Evolutionary conservation across 2,113 vertebrate genomes (phyloP), one percentile per base, ranked within the genome.

Genomic region (Rhinopithecus roxellana): DNA sequence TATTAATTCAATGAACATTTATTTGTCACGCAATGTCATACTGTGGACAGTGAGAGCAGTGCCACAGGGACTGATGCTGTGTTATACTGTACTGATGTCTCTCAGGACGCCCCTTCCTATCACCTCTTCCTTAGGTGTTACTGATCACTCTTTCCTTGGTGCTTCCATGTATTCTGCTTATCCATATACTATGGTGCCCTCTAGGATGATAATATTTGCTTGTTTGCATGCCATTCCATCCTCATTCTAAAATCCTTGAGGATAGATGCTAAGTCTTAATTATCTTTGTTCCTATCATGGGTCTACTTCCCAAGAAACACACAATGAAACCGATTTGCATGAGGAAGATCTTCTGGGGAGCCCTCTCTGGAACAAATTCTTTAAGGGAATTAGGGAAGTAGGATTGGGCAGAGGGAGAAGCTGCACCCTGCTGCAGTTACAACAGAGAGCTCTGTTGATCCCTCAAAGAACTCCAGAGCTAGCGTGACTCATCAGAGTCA

Each of bases 381-480:
- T 38, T 27, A 55, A 32, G 18, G 4, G 3, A 17, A 6, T 64
- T 45, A 50, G 5, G 20, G 3, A 48, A 64, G 4, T 2, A 0
- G 30, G 17, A 61, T 10, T 27, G 27, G 10, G 13, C 10, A 27
- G 48, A 89, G 18, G 1, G 43, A 77, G 8, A 43, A 3, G 2
- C 6, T 55, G 5, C 43, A 64, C 13, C 3, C 7, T 23, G 3
- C 2, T 52, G 5, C 43, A 48, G 0, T 30, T n/a, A 11, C 0
- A 22, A 22, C 11, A 67, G 20, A 90, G 35, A 43, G 3, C 13
- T 35, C 13, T 5, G 13, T 3, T 25, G 3, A 61, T 35, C 2
- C 43, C 12, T 40, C 48, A 35, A 25, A 57, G 11, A n/a, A 7
- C 38, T n/a, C 40, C 77, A 12, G 35, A 50, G 38, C 2, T 48